These are phyloP conservation scores for Chaunax sp. DNA, from an alignment of 2,797 vertebrate genomes.

Conservation along the genomic window DNA sequence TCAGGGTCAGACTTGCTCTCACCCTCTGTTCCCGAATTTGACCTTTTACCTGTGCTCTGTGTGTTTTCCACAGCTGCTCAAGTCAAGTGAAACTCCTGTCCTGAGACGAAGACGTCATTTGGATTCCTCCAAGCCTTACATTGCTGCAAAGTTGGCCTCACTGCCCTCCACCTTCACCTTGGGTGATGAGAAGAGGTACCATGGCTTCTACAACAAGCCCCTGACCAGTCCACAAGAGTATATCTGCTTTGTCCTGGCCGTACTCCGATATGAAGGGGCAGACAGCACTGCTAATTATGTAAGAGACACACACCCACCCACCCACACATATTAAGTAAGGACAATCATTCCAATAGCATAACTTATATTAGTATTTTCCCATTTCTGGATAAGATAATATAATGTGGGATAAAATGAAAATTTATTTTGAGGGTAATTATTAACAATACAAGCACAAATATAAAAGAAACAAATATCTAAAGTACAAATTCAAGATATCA, in stretches of 20 bases:
- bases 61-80: slow-evolving; percentile 85
- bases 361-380: neutral
- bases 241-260: slow-evolving; percentile 93
- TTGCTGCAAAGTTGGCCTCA: slow-evolving; percentile 90
- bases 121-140: slow-evolving; percentile 89
- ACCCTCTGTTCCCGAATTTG: slow-evolving; percentile 2
- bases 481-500: neutral
- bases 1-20: neutral
- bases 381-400: neutral
- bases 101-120: slow-evolving; percentile 87
- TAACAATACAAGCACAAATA: neutral
- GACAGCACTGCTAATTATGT: slow-evolving; percentile 75
- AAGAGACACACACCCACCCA: slow-evolving; percentile 45
- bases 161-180: slow-evolving; percentile 91
- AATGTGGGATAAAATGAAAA: neutral
- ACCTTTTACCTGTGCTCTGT: neutral
- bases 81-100: slow-evolving; percentile 85
- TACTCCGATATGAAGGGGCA: slow-evolving; percentile 83
- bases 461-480: too few relatives aligned
- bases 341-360: neutral
- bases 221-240: slow-evolving; percentile 90
- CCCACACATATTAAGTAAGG: slow-evolving; percentile 1
- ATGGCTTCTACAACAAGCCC: slow-evolving; percentile 93
- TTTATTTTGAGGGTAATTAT: neutral
- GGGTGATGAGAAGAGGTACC: slow-evolving; percentile 93